These are phyloP conservation scores for Agrochola lota DNA, from an alignment of 2,888 invertebrate species.

Conservation along the genomic window DNA sequence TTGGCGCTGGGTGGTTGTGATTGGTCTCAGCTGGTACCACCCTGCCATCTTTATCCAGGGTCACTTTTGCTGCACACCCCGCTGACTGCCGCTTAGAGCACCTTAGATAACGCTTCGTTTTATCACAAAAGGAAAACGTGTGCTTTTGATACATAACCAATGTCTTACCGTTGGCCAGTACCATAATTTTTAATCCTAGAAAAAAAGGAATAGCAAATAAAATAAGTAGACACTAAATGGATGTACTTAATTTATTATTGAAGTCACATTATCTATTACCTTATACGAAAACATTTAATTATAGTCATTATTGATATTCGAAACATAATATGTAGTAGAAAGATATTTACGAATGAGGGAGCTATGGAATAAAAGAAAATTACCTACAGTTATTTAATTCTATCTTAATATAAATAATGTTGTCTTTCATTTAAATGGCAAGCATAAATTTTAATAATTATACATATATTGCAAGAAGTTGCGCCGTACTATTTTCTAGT, in stretches of 20 bases:
- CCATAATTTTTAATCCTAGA: slow-evolving; percentile 31
- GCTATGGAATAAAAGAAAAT: background rate
- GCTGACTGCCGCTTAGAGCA: slow-evolving; percentile 11
- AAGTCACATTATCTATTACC: background rate
- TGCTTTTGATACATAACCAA: slow-evolving; percentile 43
- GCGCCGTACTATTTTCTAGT: background rate
- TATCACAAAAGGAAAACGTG: slow-evolving; percentile 48
- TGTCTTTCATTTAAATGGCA: background rate
- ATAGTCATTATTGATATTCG: background rate
- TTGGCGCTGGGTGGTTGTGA: slow-evolving; percentile 14
- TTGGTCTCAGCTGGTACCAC: background rate
- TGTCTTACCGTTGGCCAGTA: slow-evolving; percentile 23
- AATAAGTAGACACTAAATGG: background rate
- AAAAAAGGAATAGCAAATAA: background rate
- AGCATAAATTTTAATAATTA: background rate
- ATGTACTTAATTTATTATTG: background rate
- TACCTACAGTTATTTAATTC: background rate
- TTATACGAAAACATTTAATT: background rate
- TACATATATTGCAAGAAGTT: background rate
- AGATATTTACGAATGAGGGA: background rate
- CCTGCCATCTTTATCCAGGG: slow-evolving; percentile 4
- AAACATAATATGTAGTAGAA: background rate
- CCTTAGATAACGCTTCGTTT: background rate
- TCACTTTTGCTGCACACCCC: slow-evolving; percentile 5
- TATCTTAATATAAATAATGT: background rate